These are phyloP conservation scores for Cosmorhoe ocellata DNA, from an alignment of 2,888 invertebrate genomes.

Conservation along the genomic window DNA sequence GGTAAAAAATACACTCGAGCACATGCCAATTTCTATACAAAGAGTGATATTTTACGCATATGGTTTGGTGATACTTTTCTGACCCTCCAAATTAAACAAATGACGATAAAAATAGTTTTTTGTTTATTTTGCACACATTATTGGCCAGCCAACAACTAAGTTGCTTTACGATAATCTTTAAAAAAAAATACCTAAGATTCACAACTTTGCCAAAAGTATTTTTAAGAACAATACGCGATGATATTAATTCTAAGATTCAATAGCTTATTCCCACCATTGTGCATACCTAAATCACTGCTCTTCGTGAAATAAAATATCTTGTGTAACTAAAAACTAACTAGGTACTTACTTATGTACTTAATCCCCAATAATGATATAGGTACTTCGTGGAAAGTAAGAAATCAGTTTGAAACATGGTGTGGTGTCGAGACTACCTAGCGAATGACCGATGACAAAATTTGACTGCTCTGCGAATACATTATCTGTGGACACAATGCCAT, in stretches of 20 bases:
- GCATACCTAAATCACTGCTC: too few relatives aligned
- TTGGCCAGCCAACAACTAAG: too few relatives aligned
- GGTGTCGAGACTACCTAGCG: too few relatives aligned
- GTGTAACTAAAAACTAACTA: background rate
- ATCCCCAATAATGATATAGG: background rate
- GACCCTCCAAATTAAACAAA: slow-evolving; percentile 43
- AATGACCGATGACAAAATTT: slow-evolving; percentile 59
- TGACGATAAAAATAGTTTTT: slow-evolving; percentile 31
- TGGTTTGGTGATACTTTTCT: slow-evolving; percentile 49
- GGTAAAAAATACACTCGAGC: slow-evolving; percentile 48
- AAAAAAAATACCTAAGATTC: too few relatives aligned
- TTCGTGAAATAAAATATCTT: too few relatives aligned
- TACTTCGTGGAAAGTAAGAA: too few relatives aligned
- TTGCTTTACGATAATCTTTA: too few relatives aligned
- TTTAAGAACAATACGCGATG: too few relatives aligned
- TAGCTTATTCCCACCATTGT: too few relatives aligned
- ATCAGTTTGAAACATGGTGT: slow-evolving; percentile 36
- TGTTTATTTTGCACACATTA: slow-evolving; percentile 39
- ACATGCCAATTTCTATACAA: slow-evolving; percentile 56
- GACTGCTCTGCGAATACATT: slow-evolving; percentile 56
- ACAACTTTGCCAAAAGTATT: too few relatives aligned
- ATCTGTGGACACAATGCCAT: slow-evolving; percentile 51
- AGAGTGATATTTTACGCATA: slow-evolving; percentile 46
- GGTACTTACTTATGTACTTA: too few relatives aligned
- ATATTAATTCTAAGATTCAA: too few relatives aligned